Evolutionary conservation across 2,797 vertebrate species (phyloP).

Genomic region (Thamnophis elegans): DNA sequence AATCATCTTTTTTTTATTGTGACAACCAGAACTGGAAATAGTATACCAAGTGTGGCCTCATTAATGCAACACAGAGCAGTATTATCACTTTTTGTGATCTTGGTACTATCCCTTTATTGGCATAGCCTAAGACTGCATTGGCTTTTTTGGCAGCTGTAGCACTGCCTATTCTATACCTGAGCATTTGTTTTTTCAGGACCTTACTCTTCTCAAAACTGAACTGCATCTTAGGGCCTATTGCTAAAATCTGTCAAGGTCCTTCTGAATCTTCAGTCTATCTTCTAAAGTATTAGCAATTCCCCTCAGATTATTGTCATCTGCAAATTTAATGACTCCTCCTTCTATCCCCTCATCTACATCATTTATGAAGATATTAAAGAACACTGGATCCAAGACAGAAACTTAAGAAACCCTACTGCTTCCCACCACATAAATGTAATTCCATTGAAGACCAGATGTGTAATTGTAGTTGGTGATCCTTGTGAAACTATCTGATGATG

Average conservation of each 20-base stretch:
- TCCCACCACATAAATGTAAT: neutral
- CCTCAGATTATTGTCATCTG: neutral
- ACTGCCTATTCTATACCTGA: neutral
- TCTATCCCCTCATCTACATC: neutral
- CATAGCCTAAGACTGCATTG: neutral
- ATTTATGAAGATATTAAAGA: neutral
- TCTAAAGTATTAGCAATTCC: neutral
- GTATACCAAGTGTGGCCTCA: no score
- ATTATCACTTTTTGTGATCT: no score
- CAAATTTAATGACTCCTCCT: neutral
- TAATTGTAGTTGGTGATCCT: neutral
- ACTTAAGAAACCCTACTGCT: neutral
- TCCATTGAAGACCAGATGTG: neutral
- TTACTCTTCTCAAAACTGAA: neutral
- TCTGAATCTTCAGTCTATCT: neutral
- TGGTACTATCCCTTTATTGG: neutral
- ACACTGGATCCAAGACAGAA: neutral
- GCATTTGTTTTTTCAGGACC: neutral
- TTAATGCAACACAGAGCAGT: no score
- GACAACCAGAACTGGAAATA: no score
- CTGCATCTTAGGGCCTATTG: neutral
- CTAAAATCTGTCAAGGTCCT: neutral
- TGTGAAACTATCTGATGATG: neutral
- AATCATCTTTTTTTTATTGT: neutral
- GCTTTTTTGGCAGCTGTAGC: neutral